Conservation (phyloP, 1,140 invertebrate genomes). For the Augochlora pura region DNA sequence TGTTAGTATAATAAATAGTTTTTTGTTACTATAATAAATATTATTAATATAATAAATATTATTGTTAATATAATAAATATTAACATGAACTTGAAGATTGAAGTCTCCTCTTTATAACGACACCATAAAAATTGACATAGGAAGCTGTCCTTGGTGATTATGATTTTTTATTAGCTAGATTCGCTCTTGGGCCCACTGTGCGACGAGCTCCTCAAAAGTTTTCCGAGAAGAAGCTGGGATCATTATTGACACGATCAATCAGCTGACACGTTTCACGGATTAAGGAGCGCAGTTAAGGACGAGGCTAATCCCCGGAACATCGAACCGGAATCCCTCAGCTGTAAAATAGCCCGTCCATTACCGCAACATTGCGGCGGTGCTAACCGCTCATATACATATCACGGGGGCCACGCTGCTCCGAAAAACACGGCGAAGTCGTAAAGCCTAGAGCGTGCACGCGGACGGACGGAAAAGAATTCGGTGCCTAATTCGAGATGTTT, state of each 20-base stretch:
- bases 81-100: too few species aligned
- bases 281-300: constrained; percentile 9
- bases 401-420: constrained; percentile 17
- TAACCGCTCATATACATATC: constrained; percentile 48
- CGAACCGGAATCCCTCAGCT: constrained; percentile 35
- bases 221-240: too few species aligned
- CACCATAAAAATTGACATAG: too few species aligned
- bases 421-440: constrained; percentile 64
- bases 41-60: too few species aligned
- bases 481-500: constrained; percentile 73
- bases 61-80: too few species aligned
- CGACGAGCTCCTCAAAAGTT: too few species aligned
- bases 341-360: constrained; percentile 60
- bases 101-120: too few species aligned
- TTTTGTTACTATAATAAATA: too few species aligned
- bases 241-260: constrained; percentile 18
- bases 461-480: constrained; percentile 66
- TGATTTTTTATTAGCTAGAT: too few species aligned
- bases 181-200: too few species aligned
- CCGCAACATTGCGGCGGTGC: constrained; percentile 51
- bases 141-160: too few species aligned
- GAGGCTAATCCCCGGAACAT: constrained; percentile 31
- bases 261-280: constrained; percentile 16
- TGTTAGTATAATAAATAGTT: too few species aligned
- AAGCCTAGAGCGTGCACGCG: constrained; percentile 50